Base-by-base conservation (phyloP, 2,888 invertebrate species). In the Ptychoptera contaminata region DNA sequence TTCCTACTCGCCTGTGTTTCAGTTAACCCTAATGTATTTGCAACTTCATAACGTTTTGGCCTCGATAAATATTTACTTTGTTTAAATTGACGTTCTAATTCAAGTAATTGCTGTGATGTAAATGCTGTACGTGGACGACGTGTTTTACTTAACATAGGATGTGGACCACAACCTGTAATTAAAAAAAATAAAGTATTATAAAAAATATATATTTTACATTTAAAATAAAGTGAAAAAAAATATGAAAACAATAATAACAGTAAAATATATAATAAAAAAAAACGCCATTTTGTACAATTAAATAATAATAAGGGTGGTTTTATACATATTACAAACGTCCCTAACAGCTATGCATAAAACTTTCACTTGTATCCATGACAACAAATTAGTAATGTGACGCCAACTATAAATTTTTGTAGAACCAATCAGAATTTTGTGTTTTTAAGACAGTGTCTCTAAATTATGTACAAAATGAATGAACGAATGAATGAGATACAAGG, bases 1-100 rank as follows among this genome's bases (percentile, higher is more conserved):
- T 34, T 42, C 42, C 42, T 46, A 54, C 62, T 64, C 62, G 93
- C 94, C 82, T 96, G 94, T 7, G 97, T 98, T 71, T 98, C 98
- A 1, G 96, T 96, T 37, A 98, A 76, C 85, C 93, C 91, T 47
- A 98, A 70, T 44, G 90, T 90, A 46, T 96, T 97, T 38, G 98
- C 98, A 42, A 98, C 96, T 65, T 98, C 97, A 65, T 96, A 98
- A 57, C 98, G 73, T 68, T 97, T 96, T 15, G 98, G 97, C 54
- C 98, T 71, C 31, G 96, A 97, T 38, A 98, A 77, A 71, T 98
- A 98, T 68, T 98, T 98, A 74, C 96, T 98, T 73, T 94, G 91
- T 49, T 92, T 79, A 72, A 98, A 98, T 70, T 98, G 97, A 63
- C 94, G 88, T 69, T 98, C 98, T 58, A 98, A 69, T 66, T 98